A percentile compares a stretch with the other conserved stretches of the same genome.
These are phyloP conservation scores for Simalia tracyae DNA, from an alignment of 2,797 vertebrate genomes.

Conservation along the genomic window DNA sequence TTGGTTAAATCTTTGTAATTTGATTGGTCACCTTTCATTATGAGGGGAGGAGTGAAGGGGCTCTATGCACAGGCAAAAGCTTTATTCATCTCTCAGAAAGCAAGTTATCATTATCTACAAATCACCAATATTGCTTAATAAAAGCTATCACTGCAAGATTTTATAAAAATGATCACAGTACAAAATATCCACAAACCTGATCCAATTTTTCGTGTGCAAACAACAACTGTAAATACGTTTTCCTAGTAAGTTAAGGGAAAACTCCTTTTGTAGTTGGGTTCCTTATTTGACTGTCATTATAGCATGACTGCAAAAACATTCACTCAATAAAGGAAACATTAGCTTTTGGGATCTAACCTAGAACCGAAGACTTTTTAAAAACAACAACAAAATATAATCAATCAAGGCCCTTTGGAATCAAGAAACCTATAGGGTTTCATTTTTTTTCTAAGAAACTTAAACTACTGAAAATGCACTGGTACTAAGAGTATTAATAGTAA, in stretches of 20 bases:
- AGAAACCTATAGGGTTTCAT: not conserved
- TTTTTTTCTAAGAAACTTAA: not conserved
- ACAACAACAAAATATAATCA: not conserved
- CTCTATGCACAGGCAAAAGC: not conserved
- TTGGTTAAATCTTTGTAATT: not conserved
- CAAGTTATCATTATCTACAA: not conserved
- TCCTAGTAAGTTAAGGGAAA: not conserved
- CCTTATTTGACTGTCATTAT: rapidly evolving
- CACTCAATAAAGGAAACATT: not conserved
- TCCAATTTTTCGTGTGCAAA: rapidly evolving
- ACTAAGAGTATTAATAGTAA: not conserved
- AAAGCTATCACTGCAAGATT: rapidly evolving
- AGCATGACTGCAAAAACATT: rapidly evolving
- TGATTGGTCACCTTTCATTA: not conserved
- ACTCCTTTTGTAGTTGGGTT: not conserved
- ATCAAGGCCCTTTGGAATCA: not conserved
- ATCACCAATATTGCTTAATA: not conserved
- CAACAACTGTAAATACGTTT: not conserved
- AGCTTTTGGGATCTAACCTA: not conserved
- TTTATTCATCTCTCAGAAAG: not conserved
- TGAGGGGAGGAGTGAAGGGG: not conserved
- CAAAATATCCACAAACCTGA: not conserved
- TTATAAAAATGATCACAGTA: rapidly evolving
- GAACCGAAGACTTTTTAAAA: not conserved
- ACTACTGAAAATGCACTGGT: not conserved